Conservation (phyloP, 2,113 vertebrate genomes). For the Scortum barcoo region DNA sequence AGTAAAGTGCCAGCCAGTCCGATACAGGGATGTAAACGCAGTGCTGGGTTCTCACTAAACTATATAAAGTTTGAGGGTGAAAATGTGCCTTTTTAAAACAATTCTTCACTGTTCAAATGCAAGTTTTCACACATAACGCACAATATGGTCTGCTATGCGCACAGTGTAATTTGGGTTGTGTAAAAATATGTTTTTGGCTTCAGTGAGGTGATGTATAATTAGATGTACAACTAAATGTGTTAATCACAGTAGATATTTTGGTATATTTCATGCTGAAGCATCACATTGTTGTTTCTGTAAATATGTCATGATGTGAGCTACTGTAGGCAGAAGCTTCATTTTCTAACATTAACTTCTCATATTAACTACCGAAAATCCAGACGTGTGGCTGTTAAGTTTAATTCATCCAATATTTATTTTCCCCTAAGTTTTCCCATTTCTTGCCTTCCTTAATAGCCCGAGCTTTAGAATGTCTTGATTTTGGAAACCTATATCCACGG, state of each 20-base stretch:
- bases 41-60: neutral
- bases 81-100: too few species aligned
- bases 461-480: conserved; percentile 24
- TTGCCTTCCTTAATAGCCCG: neutral
- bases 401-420: conserved; percentile 11
- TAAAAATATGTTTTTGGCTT: neutral
- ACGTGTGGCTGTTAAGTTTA: conserved; percentile 3
- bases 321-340: neutral
- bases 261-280: neutral
- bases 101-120: neutral
- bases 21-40: neutral
- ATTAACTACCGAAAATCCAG: too few species aligned
- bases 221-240: neutral
- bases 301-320: neutral
- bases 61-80: neutral
- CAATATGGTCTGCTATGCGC: neutral
- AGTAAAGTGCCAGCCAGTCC: too few species aligned
- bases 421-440: neutral
- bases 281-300: neutral
- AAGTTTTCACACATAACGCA: neutral
- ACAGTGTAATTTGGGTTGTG: neutral
- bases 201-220: neutral
- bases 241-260: neutral
- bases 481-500: conserved; percentile 22
- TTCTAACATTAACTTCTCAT: neutral